These are phyloP conservation scores for Myoxocephalus aenaeus DNA, from an alignment of 2,797 vertebrate genomes.

Conservation along the genomic window DNA sequence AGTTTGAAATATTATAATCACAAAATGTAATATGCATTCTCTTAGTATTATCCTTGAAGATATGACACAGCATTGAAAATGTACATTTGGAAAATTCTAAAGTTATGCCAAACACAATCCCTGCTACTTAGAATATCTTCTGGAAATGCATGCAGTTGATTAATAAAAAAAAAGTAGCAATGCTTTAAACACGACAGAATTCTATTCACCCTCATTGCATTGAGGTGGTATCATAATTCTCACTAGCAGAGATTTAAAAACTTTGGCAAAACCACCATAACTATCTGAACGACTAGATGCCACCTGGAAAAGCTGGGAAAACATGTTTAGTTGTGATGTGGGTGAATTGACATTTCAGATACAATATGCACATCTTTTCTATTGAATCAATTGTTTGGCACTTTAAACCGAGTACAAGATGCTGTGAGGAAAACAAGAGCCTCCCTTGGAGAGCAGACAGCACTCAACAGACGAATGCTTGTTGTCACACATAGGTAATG, in stretches of 20 bases:
- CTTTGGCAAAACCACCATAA: conserved; percentile 31
- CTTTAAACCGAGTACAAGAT: conserved; percentile 38
- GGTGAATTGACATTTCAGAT: conserved; percentile 38
- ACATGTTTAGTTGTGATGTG: conserved; percentile 38
- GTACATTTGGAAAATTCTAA: neutral
- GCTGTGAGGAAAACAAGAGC: conserved; percentile 54
- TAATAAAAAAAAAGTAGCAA: conserved; percentile 11
- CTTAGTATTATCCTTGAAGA: conserved; percentile 3
- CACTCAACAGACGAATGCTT: conserved; percentile 66
- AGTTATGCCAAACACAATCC: conserved; percentile 12
- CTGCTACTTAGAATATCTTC: neutral
- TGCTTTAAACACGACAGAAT: conserved; percentile 14
- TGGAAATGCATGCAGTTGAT: neutral
- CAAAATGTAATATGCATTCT: neutral
- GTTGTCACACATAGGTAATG: conserved; percentile 77
- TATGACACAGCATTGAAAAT: neutral
- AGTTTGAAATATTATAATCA: neutral
- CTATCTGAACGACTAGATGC: conserved; percentile 20
- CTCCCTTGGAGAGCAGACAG: conserved; percentile 57
- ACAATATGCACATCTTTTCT: conserved; percentile 47
- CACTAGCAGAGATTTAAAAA: conserved; percentile 32
- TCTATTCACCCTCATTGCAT: conserved; percentile 22
- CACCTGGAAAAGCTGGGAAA: conserved; percentile 29
- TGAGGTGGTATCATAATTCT: conserved; percentile 12
- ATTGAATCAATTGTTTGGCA: conserved; percentile 56